Percentiles rank a stretch among this genome's conserved stretches.
phyloP scores from a whole-genome alignment of 2,113 vertebrate species.

The Ceratotherium simum region DNA sequence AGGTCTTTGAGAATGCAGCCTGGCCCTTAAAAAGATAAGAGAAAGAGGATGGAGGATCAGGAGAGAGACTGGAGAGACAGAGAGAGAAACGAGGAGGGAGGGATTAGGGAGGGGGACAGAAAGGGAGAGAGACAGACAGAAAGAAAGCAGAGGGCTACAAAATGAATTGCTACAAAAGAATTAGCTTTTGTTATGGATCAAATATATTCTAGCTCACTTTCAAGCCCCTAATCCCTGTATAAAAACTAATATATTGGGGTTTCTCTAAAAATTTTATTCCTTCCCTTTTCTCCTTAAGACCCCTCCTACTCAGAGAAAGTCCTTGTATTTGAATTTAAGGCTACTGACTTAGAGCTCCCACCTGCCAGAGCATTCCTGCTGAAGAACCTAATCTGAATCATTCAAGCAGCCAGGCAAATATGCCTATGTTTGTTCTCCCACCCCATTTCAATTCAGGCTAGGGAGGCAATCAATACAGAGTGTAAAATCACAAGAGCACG shows the following conservation, averaged over 20 bases:
- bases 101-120: too few species aligned
- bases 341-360: not conserved
- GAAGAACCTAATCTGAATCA: constrained; percentile 11
- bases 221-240: not conserved
- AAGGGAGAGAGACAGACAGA: not conserved
- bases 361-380: not conserved
- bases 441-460: constrained; percentile 19
- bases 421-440: not conserved
- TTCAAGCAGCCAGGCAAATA: not conserved
- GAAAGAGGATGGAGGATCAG: not conserved
- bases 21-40: not conserved
- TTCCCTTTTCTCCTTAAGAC: not conserved
- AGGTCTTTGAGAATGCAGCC: not conserved
- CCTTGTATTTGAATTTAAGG: not conserved
- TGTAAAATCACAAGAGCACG: not conserved
- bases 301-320: not conserved
- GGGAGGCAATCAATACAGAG: not conserved
- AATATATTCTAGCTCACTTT: not conserved
- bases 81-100: not conserved
- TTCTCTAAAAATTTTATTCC: not conserved
- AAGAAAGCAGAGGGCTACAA: not conserved
- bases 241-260: not conserved
- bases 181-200: not conserved
- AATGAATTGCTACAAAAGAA: not conserved
- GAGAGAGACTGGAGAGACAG: not conserved